phyloP scores from a whole-genome alignment of 2,888 invertebrate species.

The Apamea epomidion region DNA sequence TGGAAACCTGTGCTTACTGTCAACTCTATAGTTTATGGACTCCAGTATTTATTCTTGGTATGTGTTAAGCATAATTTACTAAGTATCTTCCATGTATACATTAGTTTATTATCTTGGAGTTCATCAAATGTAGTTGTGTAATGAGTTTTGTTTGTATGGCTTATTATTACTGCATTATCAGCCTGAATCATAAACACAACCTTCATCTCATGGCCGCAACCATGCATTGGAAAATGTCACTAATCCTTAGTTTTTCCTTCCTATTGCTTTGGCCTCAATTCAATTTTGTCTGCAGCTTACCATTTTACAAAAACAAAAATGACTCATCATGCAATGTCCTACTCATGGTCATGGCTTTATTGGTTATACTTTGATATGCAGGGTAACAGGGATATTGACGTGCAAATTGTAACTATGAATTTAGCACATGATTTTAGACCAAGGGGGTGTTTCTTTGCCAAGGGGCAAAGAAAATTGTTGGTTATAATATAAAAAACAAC shows the following conservation, averaged over 20 bases:
- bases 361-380: neutral
- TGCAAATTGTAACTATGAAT: neutral
- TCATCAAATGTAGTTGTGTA: neutral
- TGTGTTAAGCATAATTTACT: constrained; percentile 61
- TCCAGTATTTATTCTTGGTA: constrained; percentile 99
- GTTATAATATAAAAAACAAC: neutral
- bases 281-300: neutral
- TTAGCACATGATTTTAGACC: neutral
- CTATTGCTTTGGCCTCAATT: neutral
- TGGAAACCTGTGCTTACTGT: constrained; percentile 99
- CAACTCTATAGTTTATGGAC: constrained; percentile 99
- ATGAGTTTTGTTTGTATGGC: neutral
- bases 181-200: neutral
- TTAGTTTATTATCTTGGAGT: neutral
- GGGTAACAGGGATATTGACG: neutral
- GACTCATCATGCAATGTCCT: neutral
- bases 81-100: neutral
- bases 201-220: neutral
- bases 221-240: neutral
- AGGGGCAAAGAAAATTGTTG: neutral
- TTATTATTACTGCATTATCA: neutral
- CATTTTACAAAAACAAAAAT: neutral
- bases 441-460: too few species aligned
- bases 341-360: neutral
- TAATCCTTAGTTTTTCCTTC: neutral